Evolutionary conservation across 1,140 invertebrate genomes (phyloP), one percentile per base, ranked within the genome.

Genomic region (Ruditapes philippinarum): DNA sequence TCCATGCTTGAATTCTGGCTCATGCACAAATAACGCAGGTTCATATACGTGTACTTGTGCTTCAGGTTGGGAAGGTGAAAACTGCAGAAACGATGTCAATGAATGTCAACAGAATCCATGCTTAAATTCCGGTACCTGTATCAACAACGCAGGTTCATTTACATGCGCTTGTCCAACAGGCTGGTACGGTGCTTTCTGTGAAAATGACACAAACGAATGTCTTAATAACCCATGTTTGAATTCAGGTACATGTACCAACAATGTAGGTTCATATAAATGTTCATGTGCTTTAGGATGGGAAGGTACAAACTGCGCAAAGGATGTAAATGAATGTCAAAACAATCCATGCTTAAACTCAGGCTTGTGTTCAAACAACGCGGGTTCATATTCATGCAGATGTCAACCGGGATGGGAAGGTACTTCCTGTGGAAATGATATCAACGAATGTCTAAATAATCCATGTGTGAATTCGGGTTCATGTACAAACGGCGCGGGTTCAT

Each of bases 261-360:
- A 1, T 19, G 9, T 5, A 0, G 49, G 49, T n/a, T 17, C 25
- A 0, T 89, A 79, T 70, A 57, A 28, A 12, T 89, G 88, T 33
- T 9, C 12, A 3, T 89, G 88, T 51, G 19, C 49, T 9, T 4
- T 51, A 17, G 87, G 19, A 0, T 89, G 78, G 74, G 45, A 28
- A n/a, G 87, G 87, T 40, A 2, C 3, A 17, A 82, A 82, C 51
- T 89, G 87, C 62, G 54, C 45, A 5, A 36, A n/a, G 0, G 73
- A 92, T 42, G 82, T 91, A 31, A 45, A 91, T 73, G 91, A 92
- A 68, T 92, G 92, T 81, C 60, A n/a, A 1, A 40, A 28, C 2
- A 28, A 31, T 68, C 45, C 36, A 89, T 99, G 99, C 93, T 57
- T 78, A 11, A 22, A 73, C 31, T 19, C 19, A n/a, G 87, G 87